Evolutionary conservation across 2,113 vertebrate species (phyloP).

Genomic region (Passer montanus): DNA sequence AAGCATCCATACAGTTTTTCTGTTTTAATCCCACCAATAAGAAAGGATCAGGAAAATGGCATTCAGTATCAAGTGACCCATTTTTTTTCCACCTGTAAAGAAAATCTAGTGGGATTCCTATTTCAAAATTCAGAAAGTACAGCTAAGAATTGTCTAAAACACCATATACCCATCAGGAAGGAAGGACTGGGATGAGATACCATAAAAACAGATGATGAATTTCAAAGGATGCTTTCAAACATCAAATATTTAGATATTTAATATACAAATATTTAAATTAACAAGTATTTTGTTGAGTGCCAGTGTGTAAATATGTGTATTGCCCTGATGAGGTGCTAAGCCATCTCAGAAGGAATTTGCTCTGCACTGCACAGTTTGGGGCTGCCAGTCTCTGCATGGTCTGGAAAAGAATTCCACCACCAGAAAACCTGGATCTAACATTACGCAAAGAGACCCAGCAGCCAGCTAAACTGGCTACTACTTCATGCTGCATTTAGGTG

Average conservation of each 20-base stretch:
- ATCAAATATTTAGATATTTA: not conserved
- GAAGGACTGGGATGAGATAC: not conserved
- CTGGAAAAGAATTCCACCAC: not conserved
- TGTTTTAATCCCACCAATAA: constrained; percentile 62
- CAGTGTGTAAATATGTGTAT: not conserved
- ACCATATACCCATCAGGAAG: not conserved
- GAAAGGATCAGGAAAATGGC: constrained; percentile 14
- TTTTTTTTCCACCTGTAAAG: constrained; percentile 50
- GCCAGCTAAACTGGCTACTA: not conserved
- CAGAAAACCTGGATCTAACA: not conserved
- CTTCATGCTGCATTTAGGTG: not conserved
- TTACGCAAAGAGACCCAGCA: not conserved
- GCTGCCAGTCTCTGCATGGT: not conserved
- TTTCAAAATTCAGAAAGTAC: not conserved
- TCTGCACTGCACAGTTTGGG: not conserved
- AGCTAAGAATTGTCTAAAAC: not conserved
- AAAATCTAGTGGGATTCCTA: not conserved
- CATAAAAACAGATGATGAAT: not conserved
- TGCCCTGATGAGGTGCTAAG: not conserved
- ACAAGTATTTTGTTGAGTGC: not conserved
- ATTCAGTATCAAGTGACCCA: constrained; percentile 30
- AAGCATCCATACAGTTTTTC: constrained; percentile 42
- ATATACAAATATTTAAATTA: not conserved
- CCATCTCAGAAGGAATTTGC: not conserved
- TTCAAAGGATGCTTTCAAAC: not conserved